Evolutionary conservation across 2,888 invertebrate species (phyloP).

Genomic region (Aethes cnicana): DNA sequence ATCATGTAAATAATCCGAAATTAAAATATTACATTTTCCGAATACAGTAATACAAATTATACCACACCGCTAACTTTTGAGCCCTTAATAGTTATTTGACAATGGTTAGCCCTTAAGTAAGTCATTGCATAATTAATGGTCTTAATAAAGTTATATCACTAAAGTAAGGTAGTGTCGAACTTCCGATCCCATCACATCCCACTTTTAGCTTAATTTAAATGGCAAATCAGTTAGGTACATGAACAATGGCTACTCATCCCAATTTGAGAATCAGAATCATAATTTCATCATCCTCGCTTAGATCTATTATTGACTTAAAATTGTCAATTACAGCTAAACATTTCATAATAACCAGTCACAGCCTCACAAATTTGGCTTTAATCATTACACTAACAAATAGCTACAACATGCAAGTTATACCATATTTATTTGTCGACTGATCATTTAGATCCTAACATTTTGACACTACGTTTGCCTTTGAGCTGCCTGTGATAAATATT

Average conservation of each 20-base stretch:
- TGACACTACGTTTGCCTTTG: constrained; percentile 16
- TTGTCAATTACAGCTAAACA: constrained; percentile 4
- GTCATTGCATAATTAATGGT: too few species aligned
- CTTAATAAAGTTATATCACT: too few species aligned
- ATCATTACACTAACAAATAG: constrained; percentile 7
- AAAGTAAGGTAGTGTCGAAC: too few species aligned
- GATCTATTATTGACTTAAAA: constrained; percentile 16
- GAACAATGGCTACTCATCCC: not conserved
- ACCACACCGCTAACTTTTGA: too few species aligned
- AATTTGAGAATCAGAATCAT: constrained; percentile 1
- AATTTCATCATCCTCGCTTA: constrained; percentile 1
- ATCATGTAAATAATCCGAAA: too few species aligned
- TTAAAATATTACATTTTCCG: not conserved
- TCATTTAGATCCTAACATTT: constrained; percentile 13
- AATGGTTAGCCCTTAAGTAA: not conserved
- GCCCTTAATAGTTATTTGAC: constrained; percentile 1
- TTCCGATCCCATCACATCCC: too few species aligned
- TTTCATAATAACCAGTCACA: constrained; percentile 28
- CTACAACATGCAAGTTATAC: constrained; percentile 23
- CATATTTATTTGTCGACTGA: constrained; percentile 25
- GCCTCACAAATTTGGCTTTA: constrained; percentile 27
- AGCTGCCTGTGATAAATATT: constrained; percentile 4
- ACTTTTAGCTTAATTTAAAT: too few species aligned
- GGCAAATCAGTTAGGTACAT: too few species aligned
- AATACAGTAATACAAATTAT: not conserved